Base-by-base conservation (phyloP, 1,140 invertebrate species). In the Himalopsyche phryganea region DNA sequence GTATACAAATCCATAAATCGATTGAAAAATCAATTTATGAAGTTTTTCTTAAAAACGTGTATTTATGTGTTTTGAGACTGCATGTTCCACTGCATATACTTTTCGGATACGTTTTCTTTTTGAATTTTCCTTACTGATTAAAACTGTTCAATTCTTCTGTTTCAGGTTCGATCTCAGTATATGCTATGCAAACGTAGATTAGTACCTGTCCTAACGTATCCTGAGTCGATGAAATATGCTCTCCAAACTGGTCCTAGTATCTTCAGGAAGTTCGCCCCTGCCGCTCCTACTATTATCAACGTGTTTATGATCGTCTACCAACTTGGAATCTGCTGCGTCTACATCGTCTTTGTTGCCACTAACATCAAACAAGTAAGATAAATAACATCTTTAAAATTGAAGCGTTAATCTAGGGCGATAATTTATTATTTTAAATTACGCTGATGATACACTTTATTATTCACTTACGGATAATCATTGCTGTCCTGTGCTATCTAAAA, bases 271-370 rank as follows among this genome's bases (percentile, higher is more conserved):
- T 76, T 86, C 51, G 81, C 86, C 0, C 74, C 74, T 1, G 71
- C 71, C 23, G 77, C 85, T 41, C 77, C 81, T 17, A 66, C 75
- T 13, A 71, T 83, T 35, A 81, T 87, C 6, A 85, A 88, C 64
- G 68, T 81, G 1, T 89, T 91, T 67, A 78, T 94, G 50, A 85
- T 90, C n/a, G 79, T 91, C 36, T 92, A 91, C 60, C 92, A 94
- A 71, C 80, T 94, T 53, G 92, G 92, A 33, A 93, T 94, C 68
- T 94, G 92, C 69, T 92, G 89, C 66, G 90, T 93, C 1, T 94
- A 94, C 74, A 86, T 92, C 19, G 85, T 94, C 3, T 94, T 94
- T 70, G 87, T 94, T 11, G 83, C 90, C 1, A 81, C 84, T 20
- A 93, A 84, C 66, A 77, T 88, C 3, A 84, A 87, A 67, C 78